phyloP scores from a whole-genome alignment of 2,888 invertebrate genomes.

The Plebejus melissa region DNA sequence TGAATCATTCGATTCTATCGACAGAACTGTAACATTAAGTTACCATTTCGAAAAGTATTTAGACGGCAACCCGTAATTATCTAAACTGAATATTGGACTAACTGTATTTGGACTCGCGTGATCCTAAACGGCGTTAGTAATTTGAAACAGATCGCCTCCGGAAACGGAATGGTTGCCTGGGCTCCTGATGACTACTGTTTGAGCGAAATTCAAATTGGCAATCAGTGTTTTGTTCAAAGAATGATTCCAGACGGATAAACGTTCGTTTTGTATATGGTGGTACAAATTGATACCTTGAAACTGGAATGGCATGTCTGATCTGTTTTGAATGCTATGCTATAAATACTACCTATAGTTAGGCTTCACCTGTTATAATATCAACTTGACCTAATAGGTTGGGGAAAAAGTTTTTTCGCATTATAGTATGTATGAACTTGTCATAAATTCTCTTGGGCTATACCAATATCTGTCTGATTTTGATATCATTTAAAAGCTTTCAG shows the following conservation, averaged over 20 bases:
- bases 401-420: too few relatives aligned
- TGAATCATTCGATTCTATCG: background rate
- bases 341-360: background rate
- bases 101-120: slow-evolving; percentile 36
- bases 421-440: too few relatives aligned
- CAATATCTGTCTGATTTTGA: too few relatives aligned
- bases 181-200: slow-evolving; percentile 56
- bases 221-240: slow-evolving; percentile 44
- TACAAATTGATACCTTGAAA: slow-evolving; percentile 45
- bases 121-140: slow-evolving; percentile 46
- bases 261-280: slow-evolving; percentile 46
- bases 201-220: slow-evolving; percentile 42
- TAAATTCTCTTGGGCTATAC: too few relatives aligned
- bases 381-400: too few relatives aligned
- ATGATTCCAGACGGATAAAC: slow-evolving; percentile 48
- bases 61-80: background rate
- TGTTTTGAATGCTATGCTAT: slow-evolving; percentile 14
- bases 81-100: slow-evolving; percentile 30
- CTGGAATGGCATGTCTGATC: slow-evolving; percentile 38
- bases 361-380: background rate
- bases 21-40: slow-evolving; percentile 2
- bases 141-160: slow-evolving; percentile 52
- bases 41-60: background rate
- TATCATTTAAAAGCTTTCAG: too few relatives aligned
- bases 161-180: slow-evolving; percentile 59